Evolutionary conservation across 2,888 invertebrate genomes (phyloP), one percentile per base, ranked within the genome.

Genomic region (Drosophila vallismaia): DNA sequence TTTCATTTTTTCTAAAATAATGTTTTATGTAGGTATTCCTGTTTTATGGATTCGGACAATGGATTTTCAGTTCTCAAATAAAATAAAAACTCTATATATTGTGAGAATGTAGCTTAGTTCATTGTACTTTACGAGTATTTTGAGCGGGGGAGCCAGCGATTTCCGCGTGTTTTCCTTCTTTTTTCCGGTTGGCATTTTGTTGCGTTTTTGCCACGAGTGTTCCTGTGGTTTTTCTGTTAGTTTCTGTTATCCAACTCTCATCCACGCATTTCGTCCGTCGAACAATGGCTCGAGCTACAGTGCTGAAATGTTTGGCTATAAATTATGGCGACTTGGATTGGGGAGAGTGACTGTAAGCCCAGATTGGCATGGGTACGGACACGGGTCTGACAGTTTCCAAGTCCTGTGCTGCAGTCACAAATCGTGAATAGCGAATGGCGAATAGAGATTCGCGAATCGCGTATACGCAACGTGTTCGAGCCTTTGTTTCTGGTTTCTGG

Each of bases 251-350:
- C 49, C 40, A 60, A 49, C 45, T 57, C 58, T 62, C 51, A 59
- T 54, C 75, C 58, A 62, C 55, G 52, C 73, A 74, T 86, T 14
- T 8, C 14, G 86, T 63, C 69, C 72, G 70, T 71, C 69, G 80
- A 73, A 86, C 86, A 82, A 82, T 82, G 71, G 81, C 68, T 77
- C 69, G 71, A 72, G 45, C 71, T 59, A 51, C 54, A 68, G 64
- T 26, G 51, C 56, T 73, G 81, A 82, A 82, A 86, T 86, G 87
- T 86, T 82, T 80, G 87, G 60, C 57, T 75, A 80, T 82, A 86
- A 82, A 82, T 86, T 74, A 82, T 81, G 74, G 58, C 58, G 19
- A n/a, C 68, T 31, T 26, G 68, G 48, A 66, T 66, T 46, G 54
- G 46, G 40, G 40, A 14, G 54, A 48, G 38, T 46, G 48, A 36